A percentile compares a stretch with the other conserved stretches of the same genome.
Conservation (phyloP, 2,888 invertebrate genomes). For the Acanthosepion lycidas region DNA sequence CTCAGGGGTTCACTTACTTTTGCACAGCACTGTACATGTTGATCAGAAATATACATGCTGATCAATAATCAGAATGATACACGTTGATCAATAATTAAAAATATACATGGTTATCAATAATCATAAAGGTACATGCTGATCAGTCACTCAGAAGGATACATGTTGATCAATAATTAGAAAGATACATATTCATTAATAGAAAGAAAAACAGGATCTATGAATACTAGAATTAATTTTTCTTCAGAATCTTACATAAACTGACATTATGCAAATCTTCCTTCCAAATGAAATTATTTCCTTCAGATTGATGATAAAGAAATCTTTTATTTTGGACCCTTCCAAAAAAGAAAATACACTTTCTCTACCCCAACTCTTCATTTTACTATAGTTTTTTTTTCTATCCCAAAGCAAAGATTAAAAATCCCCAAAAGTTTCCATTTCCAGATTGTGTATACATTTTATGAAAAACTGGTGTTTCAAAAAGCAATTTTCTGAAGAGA, state of each 20-base stretch:
- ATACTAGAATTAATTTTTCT: not conserved
- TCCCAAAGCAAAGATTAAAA: not conserved
- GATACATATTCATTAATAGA: not conserved
- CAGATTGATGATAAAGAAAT: not conserved
- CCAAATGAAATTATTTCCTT: not conserved
- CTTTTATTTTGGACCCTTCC: not conserved
- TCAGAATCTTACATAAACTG: not conserved
- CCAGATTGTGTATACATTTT: not conserved
- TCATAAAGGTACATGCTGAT: too few species aligned
- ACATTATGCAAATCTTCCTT: not conserved
- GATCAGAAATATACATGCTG: too few species aligned
- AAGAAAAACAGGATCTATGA: not conserved
- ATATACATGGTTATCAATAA: too few species aligned
- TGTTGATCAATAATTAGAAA: not conserved
- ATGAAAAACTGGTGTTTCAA: not conserved
- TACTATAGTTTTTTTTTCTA: not conserved
- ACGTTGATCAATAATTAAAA: too few species aligned
- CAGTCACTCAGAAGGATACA: not conserved
- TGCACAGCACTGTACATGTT: too few species aligned
- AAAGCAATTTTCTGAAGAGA: not conserved
- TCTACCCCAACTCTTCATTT: not conserved
- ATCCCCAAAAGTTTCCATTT: not conserved
- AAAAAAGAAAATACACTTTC: not conserved
- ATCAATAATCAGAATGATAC: too few species aligned
- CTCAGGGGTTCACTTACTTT: too few species aligned